Evolutionary conservation across 2,888 invertebrate species (phyloP).

Genomic region (Protodeltote pygarga): DNA sequence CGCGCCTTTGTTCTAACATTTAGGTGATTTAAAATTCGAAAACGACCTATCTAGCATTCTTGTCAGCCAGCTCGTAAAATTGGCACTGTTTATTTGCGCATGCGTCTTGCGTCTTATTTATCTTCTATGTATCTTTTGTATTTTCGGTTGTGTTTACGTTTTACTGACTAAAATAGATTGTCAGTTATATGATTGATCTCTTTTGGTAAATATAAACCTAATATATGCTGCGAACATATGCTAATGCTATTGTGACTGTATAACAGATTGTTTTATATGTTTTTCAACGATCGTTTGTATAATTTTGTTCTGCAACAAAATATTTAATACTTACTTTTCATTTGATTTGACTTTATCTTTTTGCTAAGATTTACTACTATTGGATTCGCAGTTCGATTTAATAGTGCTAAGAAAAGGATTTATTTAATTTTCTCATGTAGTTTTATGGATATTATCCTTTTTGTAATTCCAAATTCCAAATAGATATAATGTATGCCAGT

Average conservation of each 20-base stretch:
- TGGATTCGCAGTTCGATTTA: too few species aligned
- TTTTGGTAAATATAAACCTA: conserved; percentile 1
- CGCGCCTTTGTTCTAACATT: conserved; percentile 12
- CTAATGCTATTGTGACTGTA: background rate
- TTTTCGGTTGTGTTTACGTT: conserved; percentile 27
- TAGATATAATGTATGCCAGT: too few species aligned
- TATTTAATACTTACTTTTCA: too few species aligned
- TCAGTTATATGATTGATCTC: conserved; percentile 33
- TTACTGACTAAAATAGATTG: conserved; percentile 29
- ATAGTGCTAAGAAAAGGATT: too few species aligned
- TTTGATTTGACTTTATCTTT: too few species aligned
- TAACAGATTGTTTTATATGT: conserved; percentile 9
- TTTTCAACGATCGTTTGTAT: background rate
- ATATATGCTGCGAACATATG: conserved; percentile 9
- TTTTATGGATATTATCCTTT: too few species aligned
- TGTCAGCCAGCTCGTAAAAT: conserved; percentile 6
- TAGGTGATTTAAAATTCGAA: conserved; percentile 2
- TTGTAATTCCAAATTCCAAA: too few species aligned
- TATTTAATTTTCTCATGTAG: too few species aligned
- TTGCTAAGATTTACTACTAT: too few species aligned
- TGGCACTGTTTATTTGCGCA: conserved; percentile 27
- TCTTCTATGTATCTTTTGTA: conserved; percentile 36
- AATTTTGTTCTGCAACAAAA: background rate
- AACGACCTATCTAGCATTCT: conserved; percentile 8
- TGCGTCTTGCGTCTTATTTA: conserved; percentile 22